Evolutionary conservation across 2,797 vertebrate species (phyloP).

Genomic region (Dallia pectoralis): DNA sequence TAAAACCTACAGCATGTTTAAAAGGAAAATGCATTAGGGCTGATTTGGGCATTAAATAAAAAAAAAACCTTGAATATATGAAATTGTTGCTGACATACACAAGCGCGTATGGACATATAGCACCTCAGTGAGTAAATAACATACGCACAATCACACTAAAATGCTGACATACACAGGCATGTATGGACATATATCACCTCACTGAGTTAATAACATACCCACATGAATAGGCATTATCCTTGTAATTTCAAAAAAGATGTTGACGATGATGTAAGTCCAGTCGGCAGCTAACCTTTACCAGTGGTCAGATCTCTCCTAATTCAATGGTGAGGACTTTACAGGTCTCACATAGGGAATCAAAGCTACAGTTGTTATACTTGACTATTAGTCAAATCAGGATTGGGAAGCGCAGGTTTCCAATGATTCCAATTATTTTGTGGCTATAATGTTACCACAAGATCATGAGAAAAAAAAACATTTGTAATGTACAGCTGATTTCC

Average conservation of each 20-base stretch:
- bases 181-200: neutral
- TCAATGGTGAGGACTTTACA: too few relatives aligned
- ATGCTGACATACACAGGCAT: neutral
- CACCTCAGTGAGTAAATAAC: too few relatives aligned
- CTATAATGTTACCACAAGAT: too few relatives aligned
- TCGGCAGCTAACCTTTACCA: neutral
- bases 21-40: constrained; percentile 30
- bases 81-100: too few relatives aligned
- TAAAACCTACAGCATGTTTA: constrained; percentile 16
- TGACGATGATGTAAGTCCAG: neutral
- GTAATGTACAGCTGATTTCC: neutral
- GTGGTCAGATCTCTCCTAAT: neutral
- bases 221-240: neutral
- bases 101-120: too few relatives aligned
- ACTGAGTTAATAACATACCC: neutral
- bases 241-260: neutral
- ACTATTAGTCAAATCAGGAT: too few relatives aligned
- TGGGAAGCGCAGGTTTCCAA: too few relatives aligned
- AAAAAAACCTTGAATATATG: too few relatives aligned
- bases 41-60: constrained; percentile 49
- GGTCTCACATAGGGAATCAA: too few relatives aligned
- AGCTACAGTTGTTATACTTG: too few relatives aligned
- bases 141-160: neutral
- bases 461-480: too few relatives aligned
- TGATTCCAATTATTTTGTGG: too few relatives aligned